Conservation (phyloP, 2,888 invertebrate genomes). For the Platycnemis pennipes region DNA sequence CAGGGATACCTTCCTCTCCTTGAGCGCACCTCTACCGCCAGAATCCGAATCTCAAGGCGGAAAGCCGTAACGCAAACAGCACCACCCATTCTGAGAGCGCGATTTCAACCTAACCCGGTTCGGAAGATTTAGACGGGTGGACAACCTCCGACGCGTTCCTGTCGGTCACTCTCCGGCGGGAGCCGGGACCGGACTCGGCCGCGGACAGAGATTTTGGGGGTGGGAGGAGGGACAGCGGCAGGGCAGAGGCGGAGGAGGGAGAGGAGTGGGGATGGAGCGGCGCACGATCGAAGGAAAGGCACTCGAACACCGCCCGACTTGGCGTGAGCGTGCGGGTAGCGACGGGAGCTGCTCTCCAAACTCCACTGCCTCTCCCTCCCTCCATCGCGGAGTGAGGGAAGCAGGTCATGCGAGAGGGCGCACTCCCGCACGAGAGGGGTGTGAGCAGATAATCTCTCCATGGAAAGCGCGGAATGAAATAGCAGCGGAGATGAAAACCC, state of each 20-base stretch:
- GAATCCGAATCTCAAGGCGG: too few relatives aligned
- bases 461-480: neutral
- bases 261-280: neutral
- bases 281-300: neutral
- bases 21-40: too few relatives aligned
- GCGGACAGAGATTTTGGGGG: neutral
- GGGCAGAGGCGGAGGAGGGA: neutral
- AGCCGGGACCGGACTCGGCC: neutral
- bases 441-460: neutral
- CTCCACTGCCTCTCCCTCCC: too few relatives aligned
- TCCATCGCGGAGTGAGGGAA: neutral
- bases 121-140: too few relatives aligned
- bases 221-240: neutral
- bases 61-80: too few relatives aligned
- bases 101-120: too few relatives aligned
- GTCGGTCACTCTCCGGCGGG: neutral
- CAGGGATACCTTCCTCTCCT: too few relatives aligned
- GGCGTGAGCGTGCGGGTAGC: neutral
- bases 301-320: neutral
- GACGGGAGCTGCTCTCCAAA: too few relatives aligned
- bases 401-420: slow-evolving; percentile 15
- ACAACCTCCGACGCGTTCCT: too few relatives aligned
- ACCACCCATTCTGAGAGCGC: too few relatives aligned
- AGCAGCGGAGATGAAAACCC: neutral
- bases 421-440: neutral